Evolutionary conservation across 2,888 invertebrate species (phyloP).

Genomic region (Caenorhabditis wallacei): DNA sequence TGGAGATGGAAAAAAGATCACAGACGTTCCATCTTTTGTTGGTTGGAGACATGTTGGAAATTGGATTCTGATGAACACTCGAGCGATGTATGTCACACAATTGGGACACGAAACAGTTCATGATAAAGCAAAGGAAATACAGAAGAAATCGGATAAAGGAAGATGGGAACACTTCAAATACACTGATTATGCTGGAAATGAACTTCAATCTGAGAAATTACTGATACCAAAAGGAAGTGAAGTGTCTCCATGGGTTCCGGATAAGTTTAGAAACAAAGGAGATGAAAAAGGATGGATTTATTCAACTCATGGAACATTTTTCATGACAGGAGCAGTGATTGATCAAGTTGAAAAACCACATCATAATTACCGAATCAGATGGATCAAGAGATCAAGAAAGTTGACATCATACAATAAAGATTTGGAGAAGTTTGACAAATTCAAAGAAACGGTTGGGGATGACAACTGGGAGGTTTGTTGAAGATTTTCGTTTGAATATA

Average conservation of each 20-base stretch:
- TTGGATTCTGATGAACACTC: conserved; percentile 71
- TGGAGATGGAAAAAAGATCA: conserved; percentile 27
- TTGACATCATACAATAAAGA: conserved; percentile 41
- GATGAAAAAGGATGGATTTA: conserved; percentile 80
- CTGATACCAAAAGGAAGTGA: conserved; percentile 69
- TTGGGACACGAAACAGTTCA: conserved; percentile 58
- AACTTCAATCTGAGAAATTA: conserved; percentile 40
- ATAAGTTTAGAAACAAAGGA: conserved; percentile 74
- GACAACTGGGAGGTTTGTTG: conserved; percentile 67
- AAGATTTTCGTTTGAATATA: neutral
- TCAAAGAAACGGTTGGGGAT: conserved; percentile 23
- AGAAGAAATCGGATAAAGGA: conserved; percentile 56
- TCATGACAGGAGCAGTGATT: conserved; percentile 61
- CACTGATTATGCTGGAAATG: conserved; percentile 74
- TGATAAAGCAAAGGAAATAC: conserved; percentile 69
- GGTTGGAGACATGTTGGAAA: conserved; percentile 53
- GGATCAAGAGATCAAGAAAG: conserved; percentile 42
- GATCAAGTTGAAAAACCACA: conserved; percentile 52
- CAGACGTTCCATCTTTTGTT: neutral
- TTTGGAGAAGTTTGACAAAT: conserved; percentile 47
- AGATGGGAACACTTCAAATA: conserved; percentile 62
- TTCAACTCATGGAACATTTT: conserved; percentile 71
- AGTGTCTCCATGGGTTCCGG: conserved; percentile 73
- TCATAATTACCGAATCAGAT: conserved; percentile 50
- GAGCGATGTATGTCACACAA: conserved; percentile 68